Evolutionary conservation across 2,888 invertebrate species (phyloP).

Genomic region (Latrodectus elegans): DNA sequence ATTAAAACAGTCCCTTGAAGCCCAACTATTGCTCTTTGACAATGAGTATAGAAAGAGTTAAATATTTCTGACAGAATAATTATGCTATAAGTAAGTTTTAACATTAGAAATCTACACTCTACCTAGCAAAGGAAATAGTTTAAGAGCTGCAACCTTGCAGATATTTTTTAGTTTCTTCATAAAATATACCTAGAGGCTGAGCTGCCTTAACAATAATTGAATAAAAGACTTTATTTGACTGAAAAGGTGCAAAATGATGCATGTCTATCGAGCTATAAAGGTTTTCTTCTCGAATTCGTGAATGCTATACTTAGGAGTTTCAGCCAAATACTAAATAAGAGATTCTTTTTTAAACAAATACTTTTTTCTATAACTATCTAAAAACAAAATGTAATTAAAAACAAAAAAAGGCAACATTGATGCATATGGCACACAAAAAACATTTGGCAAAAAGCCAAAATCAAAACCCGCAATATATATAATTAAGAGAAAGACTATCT

Average conservation of each 20-base stretch:
- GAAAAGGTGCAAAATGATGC: slow-evolving; percentile 58
- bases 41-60: slow-evolving; percentile 49
- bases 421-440: slow-evolving; percentile 41
- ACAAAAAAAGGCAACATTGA: slow-evolving; percentile 14
- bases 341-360: slow-evolving; percentile 33
- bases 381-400: slow-evolving; percentile 26
- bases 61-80: slow-evolving; percentile 47
- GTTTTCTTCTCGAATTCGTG: slow-evolving; percentile 45
- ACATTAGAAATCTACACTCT: slow-evolving; percentile 61
- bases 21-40: slow-evolving; percentile 30
- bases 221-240: slow-evolving; percentile 43
- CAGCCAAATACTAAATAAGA: slow-evolving; percentile 56
- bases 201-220: slow-evolving; percentile 12
- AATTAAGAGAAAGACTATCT: slow-evolving; percentile 21
- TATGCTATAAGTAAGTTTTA: slow-evolving; percentile 51
- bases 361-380: slow-evolving; percentile 47
- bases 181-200: slow-evolving; percentile 5
- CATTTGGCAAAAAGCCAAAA: slow-evolving; percentile 5
- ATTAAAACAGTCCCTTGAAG: slow-evolving; percentile 6
- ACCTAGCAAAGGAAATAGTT: slow-evolving; percentile 65
- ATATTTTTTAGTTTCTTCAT: slow-evolving; percentile 5
- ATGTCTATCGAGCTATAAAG: slow-evolving; percentile 65
- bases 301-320: slow-evolving; percentile 41
- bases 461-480: neutral
- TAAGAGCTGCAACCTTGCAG: slow-evolving; percentile 50